Conservation (phyloP, 1,140 invertebrate genomes). For the Heliconius hewitsoni region DNA sequence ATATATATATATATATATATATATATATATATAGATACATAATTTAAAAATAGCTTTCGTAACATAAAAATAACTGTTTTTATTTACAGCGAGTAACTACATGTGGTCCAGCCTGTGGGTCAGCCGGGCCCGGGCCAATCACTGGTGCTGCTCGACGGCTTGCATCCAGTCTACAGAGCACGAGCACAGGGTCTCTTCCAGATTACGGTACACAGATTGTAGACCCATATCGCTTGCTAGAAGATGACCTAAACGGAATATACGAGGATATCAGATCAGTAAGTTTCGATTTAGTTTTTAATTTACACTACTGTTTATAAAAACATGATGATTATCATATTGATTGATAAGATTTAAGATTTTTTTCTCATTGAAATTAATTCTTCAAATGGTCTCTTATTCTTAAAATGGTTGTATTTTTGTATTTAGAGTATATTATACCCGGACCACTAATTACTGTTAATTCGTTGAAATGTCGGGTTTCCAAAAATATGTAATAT, state of each 20-base stretch:
- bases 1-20: no score
- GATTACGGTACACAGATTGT: slow-evolving; percentile 86
- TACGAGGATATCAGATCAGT: slow-evolving; percentile 92
- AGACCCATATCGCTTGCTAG: slow-evolving; percentile 92
- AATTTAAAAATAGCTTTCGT: not conserved
- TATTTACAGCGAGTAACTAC: slow-evolving; percentile 64
- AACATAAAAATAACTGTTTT: not conserved
- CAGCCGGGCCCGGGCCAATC: slow-evolving; percentile 48
- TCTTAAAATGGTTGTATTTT: no score
- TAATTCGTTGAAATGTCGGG: no score
- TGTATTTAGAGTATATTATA: no score
- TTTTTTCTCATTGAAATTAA: no score
- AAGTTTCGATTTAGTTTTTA: slow-evolving; percentile 35
- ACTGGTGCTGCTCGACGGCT: slow-evolving; percentile 66
- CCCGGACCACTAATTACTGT: no score
- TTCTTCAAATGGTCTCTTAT: no score
- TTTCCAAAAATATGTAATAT: no score
- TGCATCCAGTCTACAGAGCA: slow-evolving; percentile 76
- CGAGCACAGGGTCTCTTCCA: slow-evolving; percentile 88
- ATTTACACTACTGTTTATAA: not conserved
- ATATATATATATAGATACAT: no score
- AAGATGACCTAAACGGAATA: slow-evolving; percentile 91
- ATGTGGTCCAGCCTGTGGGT: slow-evolving; percentile 68
- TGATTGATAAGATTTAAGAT: no score
- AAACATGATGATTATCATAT: no score